Conservation (phyloP, 1,140 invertebrate species). For the Drosophila saltans region DNA sequence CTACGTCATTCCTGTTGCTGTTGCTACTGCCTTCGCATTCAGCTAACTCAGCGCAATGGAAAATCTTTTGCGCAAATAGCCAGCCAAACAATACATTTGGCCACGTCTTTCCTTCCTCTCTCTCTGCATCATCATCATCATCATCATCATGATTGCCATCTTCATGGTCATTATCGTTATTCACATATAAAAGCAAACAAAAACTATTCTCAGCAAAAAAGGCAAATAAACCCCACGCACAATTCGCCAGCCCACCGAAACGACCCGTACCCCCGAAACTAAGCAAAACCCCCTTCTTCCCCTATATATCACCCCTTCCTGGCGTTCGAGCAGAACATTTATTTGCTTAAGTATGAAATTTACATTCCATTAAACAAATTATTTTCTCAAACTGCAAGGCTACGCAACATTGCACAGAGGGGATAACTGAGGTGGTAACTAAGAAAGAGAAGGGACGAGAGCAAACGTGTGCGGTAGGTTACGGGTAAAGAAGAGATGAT, state of each 20-base stretch:
- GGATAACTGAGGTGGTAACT: background rate
- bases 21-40: background rate
- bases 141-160: conserved; percentile 21
- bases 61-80: conserved; percentile 42
- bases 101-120: conserved; percentile 19
- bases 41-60: conserved; percentile 11
- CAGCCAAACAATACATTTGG: conserved; percentile 45
- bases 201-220: conserved; percentile 43
- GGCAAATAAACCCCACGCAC: conserved; percentile 31
- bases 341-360: conserved; percentile 79
- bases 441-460: too few species aligned
- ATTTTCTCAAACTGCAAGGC: conserved; percentile 67
- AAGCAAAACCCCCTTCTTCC: background rate
- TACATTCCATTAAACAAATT: conserved; percentile 82
- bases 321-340: conserved; percentile 53
- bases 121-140: conserved; percentile 31
- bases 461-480: too few species aligned
- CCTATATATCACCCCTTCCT: background rate
- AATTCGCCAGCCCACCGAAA: conserved; percentile 3
- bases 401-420: conserved; percentile 46
- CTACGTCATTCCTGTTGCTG: conserved; percentile 14
- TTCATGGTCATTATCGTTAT: conserved; percentile 23
- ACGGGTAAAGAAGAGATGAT: too few species aligned
- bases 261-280: conserved; percentile 20
- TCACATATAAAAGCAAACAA: conserved; percentile 32